phyloP scores from a whole-genome alignment of 2,888 invertebrate genomes.

The Nudaria mundana region DNA sequence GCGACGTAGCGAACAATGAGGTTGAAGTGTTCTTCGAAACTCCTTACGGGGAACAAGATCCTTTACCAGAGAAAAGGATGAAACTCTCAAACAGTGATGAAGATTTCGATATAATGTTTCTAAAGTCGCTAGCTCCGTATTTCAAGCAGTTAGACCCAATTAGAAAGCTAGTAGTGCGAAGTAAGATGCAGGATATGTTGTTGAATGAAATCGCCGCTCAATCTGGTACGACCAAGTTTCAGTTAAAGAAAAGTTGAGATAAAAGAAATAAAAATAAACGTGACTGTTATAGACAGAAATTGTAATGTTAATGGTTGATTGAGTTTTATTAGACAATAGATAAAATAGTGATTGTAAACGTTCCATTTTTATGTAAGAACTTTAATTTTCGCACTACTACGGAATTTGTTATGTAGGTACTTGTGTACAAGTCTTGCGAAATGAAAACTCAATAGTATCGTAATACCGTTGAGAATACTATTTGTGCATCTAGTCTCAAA shows the following conservation, averaged over 20 bases:
- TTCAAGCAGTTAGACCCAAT: conserved; percentile 47
- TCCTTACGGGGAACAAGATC: conserved; percentile 28
- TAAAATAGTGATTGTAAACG: too few species aligned
- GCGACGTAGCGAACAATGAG: conserved; percentile 9
- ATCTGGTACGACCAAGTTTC: conserved; percentile 11
- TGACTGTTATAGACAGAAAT: too few species aligned
- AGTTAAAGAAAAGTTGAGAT: conserved; percentile 20
- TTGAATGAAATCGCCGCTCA: conserved; percentile 46
- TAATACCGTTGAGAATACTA: too few species aligned
- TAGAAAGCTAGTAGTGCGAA: conserved; percentile 50
- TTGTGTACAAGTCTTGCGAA: too few species aligned
- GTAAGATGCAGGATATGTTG: conserved; percentile 55
- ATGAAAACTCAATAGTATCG: too few species aligned
- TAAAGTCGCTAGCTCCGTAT: conserved; percentile 54
- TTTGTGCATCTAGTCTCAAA: too few species aligned
- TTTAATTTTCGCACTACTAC: too few species aligned
- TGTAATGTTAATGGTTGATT: too few species aligned
- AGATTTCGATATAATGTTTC: conserved; percentile 54
- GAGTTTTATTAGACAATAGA: too few species aligned
- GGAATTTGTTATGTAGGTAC: too few species aligned
- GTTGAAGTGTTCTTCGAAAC: conserved; percentile 17
- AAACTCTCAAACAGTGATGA: conserved; percentile 23
- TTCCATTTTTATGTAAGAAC: too few species aligned
- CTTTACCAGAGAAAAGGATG: conserved; percentile 27
- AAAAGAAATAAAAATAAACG: too few species aligned